Base-by-base conservation (phyloP, 2,797 vertebrate genomes). In the Etheostoma nigrum region DNA sequence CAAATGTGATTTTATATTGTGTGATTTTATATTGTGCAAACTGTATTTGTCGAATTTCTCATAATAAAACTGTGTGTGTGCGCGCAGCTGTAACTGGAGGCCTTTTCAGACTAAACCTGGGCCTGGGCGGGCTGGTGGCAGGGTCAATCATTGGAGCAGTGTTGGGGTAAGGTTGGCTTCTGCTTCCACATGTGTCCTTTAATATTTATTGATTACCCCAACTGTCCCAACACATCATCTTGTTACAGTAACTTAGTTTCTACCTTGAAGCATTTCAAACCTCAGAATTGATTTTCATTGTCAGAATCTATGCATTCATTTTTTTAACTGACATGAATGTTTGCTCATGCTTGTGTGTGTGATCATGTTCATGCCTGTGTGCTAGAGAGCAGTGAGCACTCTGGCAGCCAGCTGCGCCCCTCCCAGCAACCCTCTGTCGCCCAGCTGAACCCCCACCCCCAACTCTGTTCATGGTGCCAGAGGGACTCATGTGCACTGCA, bases 101-200 rank as follows among this genome's bases (percentile, higher is more conserved):
- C 72, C 86, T 99, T 13, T 99, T 97, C 92, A 93, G 97, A 85
- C 85, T 98, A 73, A 96, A 95, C 86, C 92, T 99, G 91, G 98
- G 98, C 45, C 90, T 97, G 15, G 72, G 85, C 69, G 97, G 97
- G 23, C 59, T 98, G 92, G 83, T 94, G 27, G 96, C 96, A 0
- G 98, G 98, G 69, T 65, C 95, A 0, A 0, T 95, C 82, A 95
- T 99, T 2, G 98, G 98, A 79, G 87, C 93, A 0, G 85, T 81
- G 0, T 87, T 98, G 77, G 97, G 98, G 98, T 99, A 90, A 96
- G 96, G 27, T 69, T 27, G 51, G 25, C 82, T 42, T 30, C 44
- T 47, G 25, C 8, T 25, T 42, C 59, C n/a, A 6, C 36, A 40
- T 30, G 18, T 23, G 9, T 36, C 12, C 44, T 7, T 11, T 54